Conservation (phyloP, 2,888 invertebrate genomes). For the Caenorhabditis sp. region DNA sequence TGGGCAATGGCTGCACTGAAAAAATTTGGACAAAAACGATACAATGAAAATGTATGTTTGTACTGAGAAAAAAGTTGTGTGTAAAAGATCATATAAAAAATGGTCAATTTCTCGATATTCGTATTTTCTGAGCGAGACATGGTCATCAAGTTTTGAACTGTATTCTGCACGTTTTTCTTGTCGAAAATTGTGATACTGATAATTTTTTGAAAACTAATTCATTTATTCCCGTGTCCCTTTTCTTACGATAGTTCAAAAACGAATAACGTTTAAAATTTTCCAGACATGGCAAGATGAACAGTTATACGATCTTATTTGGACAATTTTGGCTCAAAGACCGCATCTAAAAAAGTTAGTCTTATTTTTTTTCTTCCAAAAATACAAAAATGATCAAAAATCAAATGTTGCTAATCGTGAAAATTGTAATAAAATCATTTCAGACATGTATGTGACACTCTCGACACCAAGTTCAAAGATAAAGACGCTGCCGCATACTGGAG, state of each 20-base stretch:
- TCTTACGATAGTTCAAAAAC: too few species aligned
- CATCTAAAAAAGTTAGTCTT: conserved; percentile 32
- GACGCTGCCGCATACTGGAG: conserved; percentile 42
- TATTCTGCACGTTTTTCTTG: too few species aligned
- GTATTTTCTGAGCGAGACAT: too few species aligned
- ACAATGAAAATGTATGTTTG: conserved; percentile 41
- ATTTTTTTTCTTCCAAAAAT: too few species aligned
- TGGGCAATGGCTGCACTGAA: conserved; percentile 58
- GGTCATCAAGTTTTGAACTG: too few species aligned
- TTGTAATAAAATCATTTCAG: too few species aligned
- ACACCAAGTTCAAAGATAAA: conserved; percentile 34
- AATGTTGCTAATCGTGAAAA: too few species aligned
- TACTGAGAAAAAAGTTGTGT: not conserved
- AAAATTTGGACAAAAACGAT: conserved; percentile 50
- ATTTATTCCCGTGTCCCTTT: too few species aligned
- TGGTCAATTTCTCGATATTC: too few species aligned
- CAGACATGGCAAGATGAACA: conserved; percentile 54
- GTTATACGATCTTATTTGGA: conserved; percentile 55
- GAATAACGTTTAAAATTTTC: conserved; percentile 7
- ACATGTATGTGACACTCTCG: conserved; percentile 37
- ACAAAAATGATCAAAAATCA: too few species aligned
- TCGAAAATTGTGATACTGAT: too few species aligned
- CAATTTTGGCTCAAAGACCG: conserved; percentile 54
- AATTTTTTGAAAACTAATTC: too few species aligned
- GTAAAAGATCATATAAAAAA: not conserved